Conservation (phyloP, 1,140 invertebrate genomes). For the Metaphire vulgaris region DNA sequence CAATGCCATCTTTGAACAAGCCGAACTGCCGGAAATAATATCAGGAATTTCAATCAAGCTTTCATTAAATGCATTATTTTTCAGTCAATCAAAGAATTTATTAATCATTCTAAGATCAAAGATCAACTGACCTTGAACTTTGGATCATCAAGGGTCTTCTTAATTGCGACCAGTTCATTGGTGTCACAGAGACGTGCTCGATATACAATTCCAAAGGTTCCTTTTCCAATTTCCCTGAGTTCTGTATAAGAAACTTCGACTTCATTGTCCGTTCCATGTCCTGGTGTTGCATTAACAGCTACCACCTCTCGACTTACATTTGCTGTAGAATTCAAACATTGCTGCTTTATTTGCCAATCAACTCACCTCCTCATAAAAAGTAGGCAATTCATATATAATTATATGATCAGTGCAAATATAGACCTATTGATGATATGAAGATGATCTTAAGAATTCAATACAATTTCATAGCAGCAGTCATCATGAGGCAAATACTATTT, state of each 20-base stretch:
- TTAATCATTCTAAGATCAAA: no score
- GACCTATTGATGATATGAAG: no score
- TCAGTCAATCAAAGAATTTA: no score
- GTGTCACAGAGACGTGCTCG: slow-evolving; percentile 20
- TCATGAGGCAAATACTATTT: not conserved
- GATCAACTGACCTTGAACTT: slow-evolving; percentile 23
- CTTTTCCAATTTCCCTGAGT: slow-evolving; percentile 27
- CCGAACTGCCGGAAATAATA: no score
- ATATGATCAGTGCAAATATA: no score
- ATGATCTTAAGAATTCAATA: no score
- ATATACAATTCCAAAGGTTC: slow-evolving; percentile 31
- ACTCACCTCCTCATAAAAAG: not conserved
- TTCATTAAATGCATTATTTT: no score
- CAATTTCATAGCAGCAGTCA: no score
- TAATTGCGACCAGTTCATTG: slow-evolving; percentile 28
- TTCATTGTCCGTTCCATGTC: not conserved
- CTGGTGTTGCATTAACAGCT: slow-evolving; percentile 6
- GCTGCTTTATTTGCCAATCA: not conserved
- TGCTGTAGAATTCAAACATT: not conserved
- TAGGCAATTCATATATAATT: no score
- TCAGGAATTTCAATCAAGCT: no score
- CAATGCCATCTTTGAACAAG: no score
- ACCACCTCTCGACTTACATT: slow-evolving; percentile 10
- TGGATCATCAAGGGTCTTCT: slow-evolving; percentile 28
- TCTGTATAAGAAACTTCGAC: slow-evolving; percentile 25